Evolutionary conservation across 2,113 vertebrate species (phyloP).

Genomic region (Maccullochella peelii): DNA sequence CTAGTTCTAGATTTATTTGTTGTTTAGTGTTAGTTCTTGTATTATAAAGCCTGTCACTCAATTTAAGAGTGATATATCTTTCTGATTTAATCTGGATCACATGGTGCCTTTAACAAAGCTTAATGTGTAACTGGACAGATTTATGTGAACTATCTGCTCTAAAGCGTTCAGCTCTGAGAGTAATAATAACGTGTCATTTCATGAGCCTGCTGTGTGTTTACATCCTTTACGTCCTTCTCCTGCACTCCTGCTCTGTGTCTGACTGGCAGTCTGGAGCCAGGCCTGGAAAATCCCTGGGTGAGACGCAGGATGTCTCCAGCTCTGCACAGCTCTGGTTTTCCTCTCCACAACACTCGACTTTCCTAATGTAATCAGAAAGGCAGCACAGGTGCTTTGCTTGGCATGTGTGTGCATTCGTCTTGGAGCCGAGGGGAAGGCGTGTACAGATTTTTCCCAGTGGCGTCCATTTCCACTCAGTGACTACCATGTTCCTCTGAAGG

Average conservation of each 20-base stretch:
- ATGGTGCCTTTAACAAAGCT: not conserved
- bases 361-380: slow-evolving; percentile 43
- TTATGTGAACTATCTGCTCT: not conserved
- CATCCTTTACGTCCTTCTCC: slow-evolving; percentile 21
- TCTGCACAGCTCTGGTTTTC: slow-evolving; percentile 41
- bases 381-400: slow-evolving; percentile 39
- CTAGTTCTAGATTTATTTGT: not conserved
- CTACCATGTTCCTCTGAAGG: slow-evolving; percentile 29
- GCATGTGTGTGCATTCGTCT: not conserved
- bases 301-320: slow-evolving; percentile 55
- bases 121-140: not conserved
- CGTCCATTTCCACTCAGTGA: slow-evolving; percentile 29
- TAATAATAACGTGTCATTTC: slow-evolving; percentile 15
- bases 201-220: slow-evolving; percentile 26
- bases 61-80: not conserved
- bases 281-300: slow-evolving; percentile 52
- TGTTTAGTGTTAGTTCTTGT: not conserved
- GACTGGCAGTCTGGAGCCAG: slow-evolving; percentile 44
- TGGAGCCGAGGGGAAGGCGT: slow-evolving; percentile 2
- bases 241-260: slow-evolving; percentile 36
- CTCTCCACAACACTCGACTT: slow-evolving; percentile 18
- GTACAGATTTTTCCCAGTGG: slow-evolving; percentile 20
- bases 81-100: not conserved
- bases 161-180: not conserved
- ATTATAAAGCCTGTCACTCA: not conserved